Evolutionary conservation across 2,888 invertebrate species (phyloP).

Genomic region (Eugnorisma glareosa): DNA sequence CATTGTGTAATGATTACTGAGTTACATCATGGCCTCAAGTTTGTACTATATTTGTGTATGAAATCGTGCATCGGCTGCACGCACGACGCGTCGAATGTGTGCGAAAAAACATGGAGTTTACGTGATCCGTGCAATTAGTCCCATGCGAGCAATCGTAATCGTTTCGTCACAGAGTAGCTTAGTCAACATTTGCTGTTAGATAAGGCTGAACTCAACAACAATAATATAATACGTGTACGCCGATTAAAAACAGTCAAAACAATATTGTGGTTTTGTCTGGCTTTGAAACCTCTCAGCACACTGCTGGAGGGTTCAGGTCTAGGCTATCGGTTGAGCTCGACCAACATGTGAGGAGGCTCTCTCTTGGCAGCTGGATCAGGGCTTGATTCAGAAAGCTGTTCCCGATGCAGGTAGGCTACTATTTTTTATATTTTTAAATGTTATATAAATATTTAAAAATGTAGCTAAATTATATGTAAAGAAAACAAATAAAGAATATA

Average conservation of each 20-base stretch:
- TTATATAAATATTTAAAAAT: too few species aligned
- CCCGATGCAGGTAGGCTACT: too few species aligned
- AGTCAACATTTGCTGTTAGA: slow-evolving; percentile 78
- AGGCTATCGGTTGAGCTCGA: too few species aligned
- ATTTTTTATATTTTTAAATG: too few species aligned
- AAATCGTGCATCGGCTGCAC: slow-evolving; percentile 74
- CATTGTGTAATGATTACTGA: slow-evolving; percentile 78
- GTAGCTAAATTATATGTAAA: too few species aligned
- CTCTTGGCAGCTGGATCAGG: too few species aligned
- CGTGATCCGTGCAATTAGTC: slow-evolving; percentile 80
- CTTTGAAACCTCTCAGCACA: too few species aligned
- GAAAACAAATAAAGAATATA: too few species aligned
- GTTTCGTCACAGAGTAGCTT: slow-evolving; percentile 82
- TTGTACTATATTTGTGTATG: slow-evolving; percentile 74
- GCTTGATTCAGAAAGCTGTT: too few species aligned
- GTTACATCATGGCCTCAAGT: slow-evolving; percentile 72
- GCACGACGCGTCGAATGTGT: slow-evolving; percentile 61
- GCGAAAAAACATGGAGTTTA: slow-evolving; percentile 72
- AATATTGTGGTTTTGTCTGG: too few species aligned
- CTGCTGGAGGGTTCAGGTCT: too few species aligned
- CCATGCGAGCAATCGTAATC: slow-evolving; percentile 78
- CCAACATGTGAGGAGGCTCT: too few species aligned
- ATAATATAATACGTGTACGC: slow-evolving; percentile 39
- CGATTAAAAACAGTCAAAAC: slow-evolving; percentile 43
- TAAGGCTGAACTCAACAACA: slow-evolving; percentile 62